A percentile compares a stretch with the other conserved stretches of the same genome.
Evolutionary conservation across 2,888 invertebrate species (phyloP).

Genomic region (Elegia similella): DNA sequence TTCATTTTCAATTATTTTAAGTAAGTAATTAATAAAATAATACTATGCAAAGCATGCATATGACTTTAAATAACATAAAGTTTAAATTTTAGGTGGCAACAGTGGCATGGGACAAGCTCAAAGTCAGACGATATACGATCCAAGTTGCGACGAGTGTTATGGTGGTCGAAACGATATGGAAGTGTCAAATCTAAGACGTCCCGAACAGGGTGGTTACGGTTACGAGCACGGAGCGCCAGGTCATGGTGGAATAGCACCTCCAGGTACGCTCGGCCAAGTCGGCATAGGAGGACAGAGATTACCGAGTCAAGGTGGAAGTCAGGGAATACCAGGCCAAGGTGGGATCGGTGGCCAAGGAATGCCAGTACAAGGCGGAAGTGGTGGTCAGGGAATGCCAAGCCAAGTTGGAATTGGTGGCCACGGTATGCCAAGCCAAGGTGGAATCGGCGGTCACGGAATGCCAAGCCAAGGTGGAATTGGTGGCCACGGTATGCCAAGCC

Average conservation of each 20-base stretch:
- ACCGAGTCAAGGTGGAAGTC: slow-evolving; percentile 14
- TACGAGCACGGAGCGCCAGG: slow-evolving; percentile 18
- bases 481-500: slow-evolving; percentile 21
- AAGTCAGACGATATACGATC: slow-evolving; percentile 88
- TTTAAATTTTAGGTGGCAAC: slow-evolving; percentile 83
- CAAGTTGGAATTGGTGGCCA: slow-evolving; percentile 22
- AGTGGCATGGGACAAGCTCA: slow-evolving; percentile 95
- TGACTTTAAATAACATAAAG: background rate
- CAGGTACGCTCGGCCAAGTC: slow-evolving; percentile 21
- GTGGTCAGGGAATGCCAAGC: slow-evolving; percentile 22
- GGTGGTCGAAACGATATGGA: slow-evolving; percentile 54
- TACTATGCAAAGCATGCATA: no score
- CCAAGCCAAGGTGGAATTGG: background rate
- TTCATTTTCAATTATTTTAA: no score
- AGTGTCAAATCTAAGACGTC: slow-evolving; percentile 44
- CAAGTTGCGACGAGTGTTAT: slow-evolving; percentile 85
- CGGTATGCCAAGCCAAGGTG: slow-evolving; percentile 20
- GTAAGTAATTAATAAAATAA: no score
- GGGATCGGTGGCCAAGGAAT: background rate
- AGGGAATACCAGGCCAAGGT: background rate
- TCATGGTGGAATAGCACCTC: slow-evolving; percentile 15
- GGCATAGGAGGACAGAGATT: slow-evolving; percentile 12
- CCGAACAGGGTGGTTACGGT: background rate
- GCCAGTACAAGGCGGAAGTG: slow-evolving; percentile 19
- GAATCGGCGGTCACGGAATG: slow-evolving; percentile 3